Base-by-base conservation (phyloP, 2,797 vertebrate genomes). In the Trichosurus vulpecula region DNA sequence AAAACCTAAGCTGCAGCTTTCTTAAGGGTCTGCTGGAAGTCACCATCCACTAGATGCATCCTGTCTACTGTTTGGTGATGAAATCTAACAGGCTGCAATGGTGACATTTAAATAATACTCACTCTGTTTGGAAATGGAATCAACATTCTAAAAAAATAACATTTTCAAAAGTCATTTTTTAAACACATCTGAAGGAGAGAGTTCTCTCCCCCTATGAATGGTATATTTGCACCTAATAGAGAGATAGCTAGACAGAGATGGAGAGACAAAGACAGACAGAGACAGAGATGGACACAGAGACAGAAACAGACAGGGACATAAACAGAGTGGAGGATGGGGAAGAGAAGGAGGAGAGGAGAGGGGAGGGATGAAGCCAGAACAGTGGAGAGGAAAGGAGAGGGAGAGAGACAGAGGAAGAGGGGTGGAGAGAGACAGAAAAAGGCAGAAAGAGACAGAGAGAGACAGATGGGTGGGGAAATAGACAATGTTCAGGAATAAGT, bases 41-140 rank as follows among this genome's bases (percentile, higher is more conserved):
- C 51, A 54, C 93, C 95, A 97, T 47, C 14, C 0, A 93, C 51
- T 22, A 96, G 57, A 11, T 52, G 16, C 0, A 30, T 53, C 94
- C 54, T 91, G n/a, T 30, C 54, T 51, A 66, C 12, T 54, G 14
- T 35, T 54, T 92, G 87, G 5, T 90, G 93, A 57, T 4, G 92
- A 97, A 97, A 91, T 91, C 54, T 92, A 90, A 93, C 16, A 81
- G 41, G 54, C 53, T 89, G 51, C 74, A 96, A 56, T 92, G 56
- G 66, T 97, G 90, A 66, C 95, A 92, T 92, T 94, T 96, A 94
- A 97, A 91, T 47, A 96, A 92, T 87, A 93, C 52, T 94, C 52
- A 93, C 93, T 97, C 89, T 93, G 87, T 52, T 94, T 56, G 94
- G 92, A 97, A 96, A 93, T 22, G 87, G n/a, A 94, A 97, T 96